phyloP scores from a whole-genome alignment of 2,113 vertebrate genomes.

The Anseranas semipalmata region DNA sequence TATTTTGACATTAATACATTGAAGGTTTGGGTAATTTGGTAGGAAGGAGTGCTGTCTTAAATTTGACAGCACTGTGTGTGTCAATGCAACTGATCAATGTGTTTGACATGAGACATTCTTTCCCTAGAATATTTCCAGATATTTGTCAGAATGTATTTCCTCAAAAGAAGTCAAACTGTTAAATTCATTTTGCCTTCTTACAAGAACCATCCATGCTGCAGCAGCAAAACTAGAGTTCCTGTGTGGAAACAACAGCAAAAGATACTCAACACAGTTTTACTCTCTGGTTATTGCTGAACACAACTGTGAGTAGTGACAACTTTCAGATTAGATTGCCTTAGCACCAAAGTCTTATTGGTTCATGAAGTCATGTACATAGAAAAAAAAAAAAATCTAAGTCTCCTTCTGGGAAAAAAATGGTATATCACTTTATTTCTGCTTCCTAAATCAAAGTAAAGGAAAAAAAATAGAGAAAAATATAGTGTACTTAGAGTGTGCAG shows the following conservation, averaged over 20 bases:
- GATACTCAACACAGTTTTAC: slow-evolving; percentile 14
- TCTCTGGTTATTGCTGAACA: slow-evolving; percentile 23
- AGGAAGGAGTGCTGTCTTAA: not conserved
- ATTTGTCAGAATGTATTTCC: slow-evolving; percentile 57
- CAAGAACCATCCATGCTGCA: not conserved
- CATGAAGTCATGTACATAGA: not conserved
- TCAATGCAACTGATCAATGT: slow-evolving; percentile 21
- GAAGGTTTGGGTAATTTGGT: not conserved
- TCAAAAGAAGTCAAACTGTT: slow-evolving; percentile 56
- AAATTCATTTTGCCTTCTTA: slow-evolving; percentile 64
- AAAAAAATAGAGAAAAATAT: not conserved
- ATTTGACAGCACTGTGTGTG: slow-evolving; percentile 31
- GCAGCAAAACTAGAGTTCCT: slow-evolving; percentile 27
- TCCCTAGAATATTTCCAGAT: slow-evolving; percentile 14
- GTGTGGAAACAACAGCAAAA: slow-evolving; percentile 27
- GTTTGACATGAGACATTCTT: slow-evolving; percentile 52
- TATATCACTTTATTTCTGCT: not conserved
- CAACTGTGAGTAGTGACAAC: not conserved
- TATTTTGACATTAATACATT: not conserved
- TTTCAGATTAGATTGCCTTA: not conserved
- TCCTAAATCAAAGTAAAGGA: not conserved
- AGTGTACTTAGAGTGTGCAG: not conserved
- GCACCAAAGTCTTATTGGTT: not conserved
- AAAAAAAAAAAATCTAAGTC: not conserved
- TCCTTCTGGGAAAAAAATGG: slow-evolving; percentile 8